phyloP scores from a whole-genome alignment of 1,140 invertebrate genomes.

The Eufriesea mexicana region DNA sequence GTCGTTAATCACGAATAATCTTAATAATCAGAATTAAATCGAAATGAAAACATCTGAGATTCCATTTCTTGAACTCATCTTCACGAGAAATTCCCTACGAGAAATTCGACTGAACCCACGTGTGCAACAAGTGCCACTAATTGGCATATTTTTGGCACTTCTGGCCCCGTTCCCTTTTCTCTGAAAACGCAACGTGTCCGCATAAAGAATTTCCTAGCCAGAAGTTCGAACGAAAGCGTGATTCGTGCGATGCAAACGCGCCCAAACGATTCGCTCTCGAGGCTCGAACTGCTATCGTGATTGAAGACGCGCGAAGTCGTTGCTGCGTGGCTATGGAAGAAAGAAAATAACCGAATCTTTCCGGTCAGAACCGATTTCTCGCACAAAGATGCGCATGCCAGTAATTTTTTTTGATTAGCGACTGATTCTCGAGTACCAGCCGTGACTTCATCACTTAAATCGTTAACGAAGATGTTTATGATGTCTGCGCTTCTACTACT shows the following conservation, averaged over 20 bases:
- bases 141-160: background rate
- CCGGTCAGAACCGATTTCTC: slow-evolving; percentile 39
- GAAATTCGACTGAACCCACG: too few species aligned
- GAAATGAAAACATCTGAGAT: too few species aligned
- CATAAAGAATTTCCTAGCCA: background rate
- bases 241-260: background rate
- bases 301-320: background rate
- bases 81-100: too few species aligned
- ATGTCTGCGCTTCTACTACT: background rate
- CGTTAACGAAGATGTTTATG: background rate
- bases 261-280: background rate
- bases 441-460: slow-evolving; percentile 10
- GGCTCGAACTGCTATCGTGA: background rate
- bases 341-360: slow-evolving; percentile 27
- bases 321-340: background rate
- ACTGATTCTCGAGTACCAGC: background rate
- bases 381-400: background rate
- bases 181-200: background rate
- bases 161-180: background rate
- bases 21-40: too few species aligned
- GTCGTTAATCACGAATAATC: too few species aligned
- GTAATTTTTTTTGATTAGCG: slow-evolving; percentile 21
- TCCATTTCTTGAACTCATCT: too few species aligned
- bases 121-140: background rate
- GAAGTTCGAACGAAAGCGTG: background rate